These are phyloP conservation scores for Spicauda simplicius DNA, from an alignment of 2,888 invertebrate genomes.

Conservation along the genomic window DNA sequence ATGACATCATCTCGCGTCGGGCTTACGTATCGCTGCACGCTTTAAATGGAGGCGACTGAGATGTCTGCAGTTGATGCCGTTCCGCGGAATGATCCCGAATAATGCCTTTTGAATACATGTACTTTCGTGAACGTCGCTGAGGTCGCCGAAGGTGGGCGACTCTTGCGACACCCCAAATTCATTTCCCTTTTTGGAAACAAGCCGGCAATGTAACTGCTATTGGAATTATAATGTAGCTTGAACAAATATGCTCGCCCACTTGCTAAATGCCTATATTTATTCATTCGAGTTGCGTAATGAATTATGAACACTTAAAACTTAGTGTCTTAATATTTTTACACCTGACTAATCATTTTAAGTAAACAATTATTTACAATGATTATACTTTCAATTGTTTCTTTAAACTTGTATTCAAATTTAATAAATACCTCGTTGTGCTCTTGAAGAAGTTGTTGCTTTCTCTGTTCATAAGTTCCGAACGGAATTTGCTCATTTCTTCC, in stretches of 20 bases:
- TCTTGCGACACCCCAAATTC: slow-evolving; percentile 74
- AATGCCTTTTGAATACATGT: slow-evolving; percentile 72
- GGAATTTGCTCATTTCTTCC: slow-evolving; percentile 98
- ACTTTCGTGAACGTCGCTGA: slow-evolving; percentile 66
- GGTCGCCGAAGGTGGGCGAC: slow-evolving; percentile 63
- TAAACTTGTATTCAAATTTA: slow-evolving; percentile 37
- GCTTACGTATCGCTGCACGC: slow-evolving; percentile 85
- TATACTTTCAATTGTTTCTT: no score
- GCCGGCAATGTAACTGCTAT: slow-evolving; percentile 62
- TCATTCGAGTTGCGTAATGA: slow-evolving; percentile 44
- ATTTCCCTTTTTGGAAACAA: slow-evolving; percentile 78
- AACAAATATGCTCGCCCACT: slow-evolving; percentile 49
- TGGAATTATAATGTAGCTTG: slow-evolving; percentile 66
- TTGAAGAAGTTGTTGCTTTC: slow-evolving; percentile 97
- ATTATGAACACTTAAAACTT: slow-evolving; percentile 31
- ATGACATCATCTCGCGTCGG: slow-evolving; percentile 85
- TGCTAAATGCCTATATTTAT: slow-evolving; percentile 38
- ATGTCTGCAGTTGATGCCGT: slow-evolving; percentile 82
- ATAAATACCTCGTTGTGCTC: slow-evolving; percentile 92
- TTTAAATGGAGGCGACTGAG: slow-evolving; percentile 84
- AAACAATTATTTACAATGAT: background rate
- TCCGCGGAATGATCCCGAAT: slow-evolving; percentile 81
- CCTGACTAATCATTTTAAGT: slow-evolving; percentile 18
- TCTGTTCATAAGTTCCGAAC: slow-evolving; percentile 96
- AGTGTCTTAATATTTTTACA: slow-evolving; percentile 30